Conservation (phyloP, 2,888 invertebrate species). For the Andrena minutula region DNA sequence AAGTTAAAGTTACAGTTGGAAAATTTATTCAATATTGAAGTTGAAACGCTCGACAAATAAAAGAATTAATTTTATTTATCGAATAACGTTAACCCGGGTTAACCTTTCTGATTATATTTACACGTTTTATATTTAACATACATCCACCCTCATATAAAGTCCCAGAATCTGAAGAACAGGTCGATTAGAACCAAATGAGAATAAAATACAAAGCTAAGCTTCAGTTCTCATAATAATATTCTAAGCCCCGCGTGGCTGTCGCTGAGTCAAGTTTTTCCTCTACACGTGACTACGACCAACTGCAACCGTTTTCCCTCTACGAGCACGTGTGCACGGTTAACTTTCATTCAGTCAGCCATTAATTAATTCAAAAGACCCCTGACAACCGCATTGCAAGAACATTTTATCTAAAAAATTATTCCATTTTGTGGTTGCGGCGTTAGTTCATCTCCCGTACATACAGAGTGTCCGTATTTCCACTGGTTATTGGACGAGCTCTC, state of each 20-base stretch:
- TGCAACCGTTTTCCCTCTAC: neutral
- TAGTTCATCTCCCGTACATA: neutral
- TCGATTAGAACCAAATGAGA: too few relatives aligned
- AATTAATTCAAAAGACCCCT: constrained; percentile 18
- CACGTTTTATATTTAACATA: too few relatives aligned
- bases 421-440: neutral
- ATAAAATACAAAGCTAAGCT: too few relatives aligned
- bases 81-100: too few relatives aligned
- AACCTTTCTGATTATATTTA: too few relatives aligned
- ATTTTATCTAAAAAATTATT: neutral
- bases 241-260: neutral
- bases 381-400: neutral
- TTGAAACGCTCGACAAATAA: too few relatives aligned
- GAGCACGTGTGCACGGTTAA: neutral
- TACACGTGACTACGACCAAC: neutral
- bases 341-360: constrained; percentile 11
- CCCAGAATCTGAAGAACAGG: too few relatives aligned
- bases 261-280: neutral
- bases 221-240: neutral
- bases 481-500: neutral
- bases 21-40: too few relatives aligned
- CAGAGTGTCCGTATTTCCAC: neutral
- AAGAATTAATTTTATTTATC: too few relatives aligned
- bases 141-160: too few relatives aligned
- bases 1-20: too few relatives aligned